These are phyloP conservation scores for Tricholaema leucomelas DNA, from an alignment of 2,113 vertebrate genomes.

Conservation along the genomic window DNA sequence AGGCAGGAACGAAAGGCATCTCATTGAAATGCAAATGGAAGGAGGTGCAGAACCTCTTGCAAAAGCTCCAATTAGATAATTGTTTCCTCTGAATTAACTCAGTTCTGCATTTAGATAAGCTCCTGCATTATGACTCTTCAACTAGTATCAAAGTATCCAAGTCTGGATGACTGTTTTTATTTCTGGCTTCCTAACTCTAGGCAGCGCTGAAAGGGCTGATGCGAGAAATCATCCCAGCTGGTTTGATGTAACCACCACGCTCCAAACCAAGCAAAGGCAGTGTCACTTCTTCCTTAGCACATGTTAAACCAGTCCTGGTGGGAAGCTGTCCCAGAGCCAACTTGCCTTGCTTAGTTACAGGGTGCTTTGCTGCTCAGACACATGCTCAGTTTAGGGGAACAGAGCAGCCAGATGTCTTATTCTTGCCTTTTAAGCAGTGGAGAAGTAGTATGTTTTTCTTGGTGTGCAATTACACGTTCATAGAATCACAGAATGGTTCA, in stretches of 20 bases:
- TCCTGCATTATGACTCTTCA: background rate
- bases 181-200: background rate
- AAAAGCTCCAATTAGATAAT: slow-evolving; percentile 10
- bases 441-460: background rate
- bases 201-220: background rate
- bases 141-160: background rate
- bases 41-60: background rate
- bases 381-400: background rate
- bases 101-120: background rate
- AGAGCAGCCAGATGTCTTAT: background rate
- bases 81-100: background rate
- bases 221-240: background rate
- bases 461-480: background rate
- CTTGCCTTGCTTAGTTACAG: background rate
- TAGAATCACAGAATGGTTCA: too few species aligned
- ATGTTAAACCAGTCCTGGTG: background rate
- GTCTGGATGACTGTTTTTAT: background rate
- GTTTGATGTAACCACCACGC: background rate
- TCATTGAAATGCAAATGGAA: background rate
- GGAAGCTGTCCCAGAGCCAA: background rate
- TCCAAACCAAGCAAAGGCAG: background rate
- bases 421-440: background rate
- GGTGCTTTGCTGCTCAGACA: background rate
- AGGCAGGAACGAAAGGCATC: background rate
- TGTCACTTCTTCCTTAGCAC: background rate